Percentiles rank a stretch among this genome's conserved stretches.
Evolutionary conservation across 2,113 vertebrate species (phyloP).

Genomic region (Arizona elegans): DNA sequence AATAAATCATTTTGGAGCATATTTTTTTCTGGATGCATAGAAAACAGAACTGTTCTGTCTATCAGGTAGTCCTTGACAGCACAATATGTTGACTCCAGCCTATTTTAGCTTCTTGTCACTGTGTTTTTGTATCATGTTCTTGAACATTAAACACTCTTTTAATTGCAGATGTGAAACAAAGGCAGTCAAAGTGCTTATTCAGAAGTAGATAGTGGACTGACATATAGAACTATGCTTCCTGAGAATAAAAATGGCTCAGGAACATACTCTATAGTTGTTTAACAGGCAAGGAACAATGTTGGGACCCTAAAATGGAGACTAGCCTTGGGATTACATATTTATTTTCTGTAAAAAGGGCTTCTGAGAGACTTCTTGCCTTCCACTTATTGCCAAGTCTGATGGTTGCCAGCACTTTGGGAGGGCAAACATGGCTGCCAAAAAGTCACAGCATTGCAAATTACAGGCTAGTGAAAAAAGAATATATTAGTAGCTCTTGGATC

Average conservation of each 20-base stretch:
- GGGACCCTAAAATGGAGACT: conserved; percentile 15
- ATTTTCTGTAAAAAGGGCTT: conserved; percentile 46
- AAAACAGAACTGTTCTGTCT: neutral
- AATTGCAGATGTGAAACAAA: conserved; percentile 30
- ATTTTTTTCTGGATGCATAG: neutral
- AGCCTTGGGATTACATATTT: conserved; percentile 13
- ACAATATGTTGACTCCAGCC: neutral
- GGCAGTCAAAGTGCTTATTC: neutral
- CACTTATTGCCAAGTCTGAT: conserved; percentile 31
- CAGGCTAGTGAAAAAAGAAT: conserved; percentile 38
- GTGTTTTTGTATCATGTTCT: neutral
- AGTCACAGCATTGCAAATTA: conserved; percentile 41
- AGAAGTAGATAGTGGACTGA: neutral
- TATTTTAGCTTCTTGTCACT: neutral
- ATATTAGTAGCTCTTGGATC: neutral
- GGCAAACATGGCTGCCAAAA: conserved; percentile 35
- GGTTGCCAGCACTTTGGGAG: conserved; percentile 15
- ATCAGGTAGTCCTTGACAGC: neutral
- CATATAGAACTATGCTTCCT: neutral
- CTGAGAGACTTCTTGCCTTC: conserved; percentile 35
- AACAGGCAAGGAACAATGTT: conserved; percentile 24
- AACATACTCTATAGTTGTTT: neutral
- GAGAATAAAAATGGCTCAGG: neutral
- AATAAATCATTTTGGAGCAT: neutral
- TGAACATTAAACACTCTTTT: conserved; percentile 9